phyloP scores from a whole-genome alignment of 35 echinoderm and acorn worm species.

The Eucidaris tribuloides region DNA sequence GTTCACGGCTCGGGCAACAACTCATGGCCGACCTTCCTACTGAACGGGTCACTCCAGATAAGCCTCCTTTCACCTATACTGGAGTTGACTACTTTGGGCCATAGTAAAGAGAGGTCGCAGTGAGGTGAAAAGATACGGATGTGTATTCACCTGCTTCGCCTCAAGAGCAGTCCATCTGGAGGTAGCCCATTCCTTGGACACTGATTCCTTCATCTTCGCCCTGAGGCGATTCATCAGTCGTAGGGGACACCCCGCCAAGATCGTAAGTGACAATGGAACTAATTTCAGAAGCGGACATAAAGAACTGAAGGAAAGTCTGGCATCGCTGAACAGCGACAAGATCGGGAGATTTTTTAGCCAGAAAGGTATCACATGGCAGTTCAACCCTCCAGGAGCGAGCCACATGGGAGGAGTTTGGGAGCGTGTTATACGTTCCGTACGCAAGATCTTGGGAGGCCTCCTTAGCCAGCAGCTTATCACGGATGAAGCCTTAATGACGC shows the following conservation, averaged over 20 bases:
- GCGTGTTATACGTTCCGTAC: conserved; percentile 39
- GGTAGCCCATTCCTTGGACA: conserved; percentile 17
- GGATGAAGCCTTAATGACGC: conserved; percentile 33
- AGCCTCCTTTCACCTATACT: conserved; percentile 24
- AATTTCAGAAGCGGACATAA: conserved; percentile 41
- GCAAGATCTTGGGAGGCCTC: conserved; percentile 41
- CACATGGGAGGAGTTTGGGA: conserved; percentile 69
- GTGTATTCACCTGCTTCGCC: conserved; percentile 47
- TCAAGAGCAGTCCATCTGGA: conserved; percentile 62
- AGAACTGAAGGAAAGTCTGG: conserved; percentile 31
- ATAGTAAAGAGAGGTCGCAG: conserved; percentile 50
- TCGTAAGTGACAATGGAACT: conserved; percentile 43
- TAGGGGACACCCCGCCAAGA: conserved; percentile 33
- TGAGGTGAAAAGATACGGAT: conserved; percentile 42
- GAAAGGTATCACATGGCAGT: conserved; percentile 54
- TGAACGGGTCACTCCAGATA: conserved; percentile 36
- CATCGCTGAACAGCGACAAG: neutral
- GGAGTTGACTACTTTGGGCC: conserved; percentile 72
- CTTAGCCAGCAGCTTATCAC: conserved; percentile 36
- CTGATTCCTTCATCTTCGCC: conserved; percentile 61
- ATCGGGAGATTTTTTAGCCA: neutral
- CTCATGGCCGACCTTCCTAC: conserved; percentile 59
- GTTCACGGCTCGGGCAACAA: conserved; percentile 30
- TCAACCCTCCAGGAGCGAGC: conserved; percentile 60
- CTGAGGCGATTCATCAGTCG: conserved; percentile 43